phyloP scores from a whole-genome alignment of 30 jellyfish, hydroid and myxozoan species.

The Rhopilema esculentum region DNA sequence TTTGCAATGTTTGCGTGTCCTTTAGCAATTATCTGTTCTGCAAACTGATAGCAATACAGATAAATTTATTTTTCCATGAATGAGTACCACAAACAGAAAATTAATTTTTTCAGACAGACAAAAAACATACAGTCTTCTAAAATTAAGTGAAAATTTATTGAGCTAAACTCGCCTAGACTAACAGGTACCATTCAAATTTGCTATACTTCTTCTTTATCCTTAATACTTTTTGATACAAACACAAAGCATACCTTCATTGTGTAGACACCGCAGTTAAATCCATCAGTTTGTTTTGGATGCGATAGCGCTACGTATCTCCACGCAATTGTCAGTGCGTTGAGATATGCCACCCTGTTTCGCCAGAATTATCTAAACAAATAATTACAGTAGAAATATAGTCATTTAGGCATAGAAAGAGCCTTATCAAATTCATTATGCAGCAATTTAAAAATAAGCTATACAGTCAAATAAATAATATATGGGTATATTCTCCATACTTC shows the following conservation, averaged over 20 bases:
- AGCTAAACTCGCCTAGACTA: neutral
- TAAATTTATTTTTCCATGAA: neutral
- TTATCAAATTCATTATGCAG: neutral
- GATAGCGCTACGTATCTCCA: neutral
- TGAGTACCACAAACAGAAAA: neutral
- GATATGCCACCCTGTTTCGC: constrained; percentile 14
- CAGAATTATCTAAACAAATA: neutral
- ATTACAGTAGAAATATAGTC: neutral
- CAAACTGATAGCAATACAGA: neutral
- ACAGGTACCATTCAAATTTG: constrained; percentile 6
- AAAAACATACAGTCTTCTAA: neutral
- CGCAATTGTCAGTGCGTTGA: constrained; percentile 1
- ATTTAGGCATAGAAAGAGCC: neutral
- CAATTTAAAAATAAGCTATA: neutral
- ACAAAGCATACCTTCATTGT: constrained; percentile 2
- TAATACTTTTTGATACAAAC: neutral
- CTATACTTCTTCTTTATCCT: neutral
- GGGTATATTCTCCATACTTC: constrained; percentile 8
- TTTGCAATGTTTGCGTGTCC: neutral
- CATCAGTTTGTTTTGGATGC: constrained; percentile 16
- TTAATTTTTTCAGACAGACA: neutral
- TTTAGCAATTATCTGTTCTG: neutral
- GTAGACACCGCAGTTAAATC: constrained; percentile 21
- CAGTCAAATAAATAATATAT: neutral
- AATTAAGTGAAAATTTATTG: neutral